Percentiles rank a stretch among this genome's conserved stretches.
These are phyloP conservation scores for Channa maculata DNA, from an alignment of 2,113 vertebrate genomes.

Conservation along the genomic window DNA sequence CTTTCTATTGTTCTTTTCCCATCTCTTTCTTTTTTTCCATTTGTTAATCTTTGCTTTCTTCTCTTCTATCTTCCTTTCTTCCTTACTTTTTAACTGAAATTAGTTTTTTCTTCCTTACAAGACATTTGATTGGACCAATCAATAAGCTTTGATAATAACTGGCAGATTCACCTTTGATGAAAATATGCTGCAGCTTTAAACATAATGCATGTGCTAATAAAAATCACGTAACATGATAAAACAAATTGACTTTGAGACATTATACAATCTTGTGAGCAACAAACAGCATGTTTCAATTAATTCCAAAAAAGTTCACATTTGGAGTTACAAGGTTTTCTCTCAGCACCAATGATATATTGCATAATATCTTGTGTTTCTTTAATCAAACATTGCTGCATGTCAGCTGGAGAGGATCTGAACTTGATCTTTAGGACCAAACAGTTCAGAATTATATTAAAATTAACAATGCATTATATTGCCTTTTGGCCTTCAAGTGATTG, in stretches of 20 bases:
- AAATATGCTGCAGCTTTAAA: not conserved
- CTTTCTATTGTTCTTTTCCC: not conserved
- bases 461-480: constrained; percentile 59
- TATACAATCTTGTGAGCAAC: not conserved
- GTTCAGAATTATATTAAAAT: constrained; percentile 46
- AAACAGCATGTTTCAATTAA: constrained; percentile 29
- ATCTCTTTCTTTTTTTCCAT: not conserved
- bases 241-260: not conserved
- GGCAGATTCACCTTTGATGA: too few relatives aligned
- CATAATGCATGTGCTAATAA: not conserved
- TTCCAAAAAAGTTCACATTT: constrained; percentile 26
- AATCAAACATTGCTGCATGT: constrained; percentile 65
- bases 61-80: too few relatives aligned
- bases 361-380: constrained; percentile 35
- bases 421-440: constrained; percentile 5
- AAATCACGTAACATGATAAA: not conserved
- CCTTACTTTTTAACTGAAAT: too few relatives aligned
- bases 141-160: too few relatives aligned
- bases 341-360: constrained; percentile 2
- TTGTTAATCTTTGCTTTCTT: too few relatives aligned
- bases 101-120: too few relatives aligned
- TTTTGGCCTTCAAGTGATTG: constrained; percentile 60
- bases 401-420: constrained; percentile 35
- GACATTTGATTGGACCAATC: too few relatives aligned
- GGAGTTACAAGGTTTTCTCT: not conserved